A percentile compares a stretch with the other conserved stretches of the same genome.
Evolutionary conservation across 2,113 vertebrate genomes (phyloP).

Genomic region (Tiliqua scincoides): DNA sequence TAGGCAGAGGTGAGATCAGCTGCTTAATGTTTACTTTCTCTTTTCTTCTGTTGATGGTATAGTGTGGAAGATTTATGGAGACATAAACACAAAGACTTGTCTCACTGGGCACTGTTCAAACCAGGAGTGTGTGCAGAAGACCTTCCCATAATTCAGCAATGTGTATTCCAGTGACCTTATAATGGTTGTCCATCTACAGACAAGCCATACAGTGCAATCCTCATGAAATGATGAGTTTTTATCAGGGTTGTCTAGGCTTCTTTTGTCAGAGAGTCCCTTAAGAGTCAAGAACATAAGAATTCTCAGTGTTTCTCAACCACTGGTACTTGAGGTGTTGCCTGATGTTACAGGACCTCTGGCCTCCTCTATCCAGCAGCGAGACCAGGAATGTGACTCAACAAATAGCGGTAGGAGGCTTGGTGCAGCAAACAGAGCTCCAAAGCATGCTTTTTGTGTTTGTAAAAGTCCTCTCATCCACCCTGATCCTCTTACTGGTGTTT

Average conservation of each 20-base stretch:
- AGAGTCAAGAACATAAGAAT: not conserved
- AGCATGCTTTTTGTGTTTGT: no score
- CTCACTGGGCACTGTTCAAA: not conserved
- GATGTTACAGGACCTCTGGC: no score
- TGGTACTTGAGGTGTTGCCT: no score
- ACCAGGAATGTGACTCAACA: no score
- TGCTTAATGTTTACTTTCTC: fast-evolving
- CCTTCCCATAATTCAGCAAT: not conserved
- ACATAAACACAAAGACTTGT: not conserved
- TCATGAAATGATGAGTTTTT: not conserved
- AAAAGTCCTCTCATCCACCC: no score
- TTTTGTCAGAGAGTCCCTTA: not conserved
- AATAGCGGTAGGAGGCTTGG: no score
- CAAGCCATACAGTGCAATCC: not conserved
- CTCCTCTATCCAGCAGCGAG: no score
- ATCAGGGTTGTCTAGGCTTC: not conserved
- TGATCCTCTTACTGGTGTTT: no score
- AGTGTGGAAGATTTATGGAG: not conserved
- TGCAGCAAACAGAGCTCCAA: no score
- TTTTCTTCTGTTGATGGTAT: not conserved
- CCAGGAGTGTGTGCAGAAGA: not conserved
- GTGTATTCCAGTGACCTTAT: not conserved
- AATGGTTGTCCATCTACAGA: not conserved
- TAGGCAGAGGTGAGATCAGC: slow-evolving; percentile 81
- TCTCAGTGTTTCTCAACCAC: no score